Percentiles rank a stretch among this genome's conserved stretches.
Conservation (phyloP, 2,888 invertebrate species). For the Torymus texanus region DNA sequence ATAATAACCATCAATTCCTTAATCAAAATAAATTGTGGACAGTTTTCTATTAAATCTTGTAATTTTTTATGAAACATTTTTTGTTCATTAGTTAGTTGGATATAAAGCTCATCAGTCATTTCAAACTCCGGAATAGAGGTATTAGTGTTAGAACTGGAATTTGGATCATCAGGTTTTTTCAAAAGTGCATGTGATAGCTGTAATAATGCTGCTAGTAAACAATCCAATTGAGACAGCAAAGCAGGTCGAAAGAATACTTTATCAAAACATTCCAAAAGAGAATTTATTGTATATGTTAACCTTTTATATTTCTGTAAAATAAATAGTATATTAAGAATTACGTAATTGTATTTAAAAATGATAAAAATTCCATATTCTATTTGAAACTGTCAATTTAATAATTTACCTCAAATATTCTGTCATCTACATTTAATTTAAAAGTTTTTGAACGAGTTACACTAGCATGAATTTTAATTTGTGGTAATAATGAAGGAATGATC, state of each 20-base stretch:
- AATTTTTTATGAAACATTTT: constrained; percentile 77
- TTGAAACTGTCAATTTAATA: neutral
- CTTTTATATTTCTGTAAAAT: constrained; percentile 77
- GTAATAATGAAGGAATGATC: constrained; percentile 80
- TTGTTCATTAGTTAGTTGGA: constrained; percentile 77
- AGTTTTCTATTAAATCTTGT: constrained; percentile 76
- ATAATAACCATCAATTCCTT: constrained; percentile 83
- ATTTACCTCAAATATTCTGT: constrained; percentile 76
- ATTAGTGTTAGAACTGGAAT: constrained; percentile 62
- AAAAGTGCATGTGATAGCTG: constrained; percentile 83
- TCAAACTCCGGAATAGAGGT: constrained; percentile 67
- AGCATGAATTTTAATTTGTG: constrained; percentile 80
- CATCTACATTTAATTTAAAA: constrained; percentile 67
- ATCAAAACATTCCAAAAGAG: constrained; percentile 73
- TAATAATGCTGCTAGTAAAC: constrained; percentile 81
- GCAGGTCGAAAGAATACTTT: constrained; percentile 63
- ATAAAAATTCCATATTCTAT: constrained; percentile 1
- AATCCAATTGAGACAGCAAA: constrained; percentile 64
- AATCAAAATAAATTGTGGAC: constrained; percentile 80
- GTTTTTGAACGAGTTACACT: constrained; percentile 75
- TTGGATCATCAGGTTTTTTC: constrained; percentile 77
- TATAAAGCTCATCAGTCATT: constrained; percentile 79
- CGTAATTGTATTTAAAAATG: too few relatives aligned
- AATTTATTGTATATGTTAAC: constrained; percentile 79
- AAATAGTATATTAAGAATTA: neutral